Conservation (phyloP, 2,888 invertebrate species). For the Elgonia sp. region DNA sequence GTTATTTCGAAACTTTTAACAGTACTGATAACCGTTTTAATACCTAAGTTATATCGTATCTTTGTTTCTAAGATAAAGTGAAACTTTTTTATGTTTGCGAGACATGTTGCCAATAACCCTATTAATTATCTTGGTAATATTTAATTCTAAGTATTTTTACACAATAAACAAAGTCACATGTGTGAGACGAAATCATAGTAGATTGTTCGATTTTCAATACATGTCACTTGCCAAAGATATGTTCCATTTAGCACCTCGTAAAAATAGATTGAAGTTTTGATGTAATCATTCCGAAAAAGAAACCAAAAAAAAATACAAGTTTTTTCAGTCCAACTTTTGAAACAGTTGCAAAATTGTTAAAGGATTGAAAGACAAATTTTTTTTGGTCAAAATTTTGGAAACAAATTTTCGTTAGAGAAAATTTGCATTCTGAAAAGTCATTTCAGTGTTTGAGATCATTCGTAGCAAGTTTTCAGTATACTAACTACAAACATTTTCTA, state of each 20-base stretch:
- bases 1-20: neutral
- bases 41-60: conserved; percentile 3
- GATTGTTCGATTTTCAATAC: neutral
- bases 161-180: conserved; percentile 9
- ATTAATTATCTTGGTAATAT: conserved; percentile 20
- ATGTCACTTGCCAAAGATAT: conserved; percentile 51
- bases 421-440: neutral
- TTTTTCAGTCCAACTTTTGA: too few species aligned
- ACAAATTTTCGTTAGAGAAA: neutral
- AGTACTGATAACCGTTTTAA: conserved; percentile 21
- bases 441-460: neutral
- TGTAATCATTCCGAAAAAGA: too few species aligned
- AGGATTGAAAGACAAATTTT: too few species aligned
- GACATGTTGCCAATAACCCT: conserved; percentile 42
- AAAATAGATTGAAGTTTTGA: neutral
- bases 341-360: too few species aligned
- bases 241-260: conserved; percentile 24
- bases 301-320: too few species aligned
- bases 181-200: neutral
- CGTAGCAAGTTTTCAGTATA: conserved; percentile 18
- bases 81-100: conserved; percentile 36
- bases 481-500: conserved; percentile 56
- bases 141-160: conserved; percentile 41
- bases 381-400: too few species aligned
- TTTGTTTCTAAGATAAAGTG: conserved; percentile 7